Evolutionary conservation across 2,113 vertebrate species (phyloP).

Genomic region (Saguinus midas): DNA sequence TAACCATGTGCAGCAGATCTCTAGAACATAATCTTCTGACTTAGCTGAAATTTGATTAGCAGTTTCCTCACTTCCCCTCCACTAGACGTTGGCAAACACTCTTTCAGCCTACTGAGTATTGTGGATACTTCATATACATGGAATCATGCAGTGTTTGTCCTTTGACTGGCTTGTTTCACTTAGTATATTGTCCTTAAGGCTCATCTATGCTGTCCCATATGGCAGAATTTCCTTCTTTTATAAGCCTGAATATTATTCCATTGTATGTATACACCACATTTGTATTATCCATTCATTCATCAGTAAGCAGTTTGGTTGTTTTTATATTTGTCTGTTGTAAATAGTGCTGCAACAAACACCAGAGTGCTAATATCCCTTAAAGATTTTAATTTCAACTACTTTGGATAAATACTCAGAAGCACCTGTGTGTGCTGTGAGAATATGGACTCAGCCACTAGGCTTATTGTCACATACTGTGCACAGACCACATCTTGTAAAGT

Average conservation of each 20-base stretch:
- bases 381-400: too few relatives aligned
- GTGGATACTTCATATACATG: neutral
- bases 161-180: neutral
- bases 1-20: neutral
- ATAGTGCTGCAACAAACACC: neutral
- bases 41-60: neutral
- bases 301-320: neutral
- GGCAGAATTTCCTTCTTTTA: neutral
- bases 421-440: rapidly evolving
- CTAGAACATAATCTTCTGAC: neutral
- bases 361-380: neutral
- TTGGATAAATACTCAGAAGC: neutral
- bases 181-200: neutral
- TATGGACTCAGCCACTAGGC: too few relatives aligned
- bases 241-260: neutral
- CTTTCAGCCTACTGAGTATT: neutral
- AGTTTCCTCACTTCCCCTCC: neutral
- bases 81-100: neutral
- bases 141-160: neutral
- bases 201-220: rapidly evolving
- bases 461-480: rapidly evolving
- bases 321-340: neutral
- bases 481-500: rapidly evolving
- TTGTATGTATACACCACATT: rapidly evolving
- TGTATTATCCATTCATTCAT: too few relatives aligned